Base-by-base conservation (phyloP, 2,888 invertebrate species). In the Disparrhopalites patrizii region DNA sequence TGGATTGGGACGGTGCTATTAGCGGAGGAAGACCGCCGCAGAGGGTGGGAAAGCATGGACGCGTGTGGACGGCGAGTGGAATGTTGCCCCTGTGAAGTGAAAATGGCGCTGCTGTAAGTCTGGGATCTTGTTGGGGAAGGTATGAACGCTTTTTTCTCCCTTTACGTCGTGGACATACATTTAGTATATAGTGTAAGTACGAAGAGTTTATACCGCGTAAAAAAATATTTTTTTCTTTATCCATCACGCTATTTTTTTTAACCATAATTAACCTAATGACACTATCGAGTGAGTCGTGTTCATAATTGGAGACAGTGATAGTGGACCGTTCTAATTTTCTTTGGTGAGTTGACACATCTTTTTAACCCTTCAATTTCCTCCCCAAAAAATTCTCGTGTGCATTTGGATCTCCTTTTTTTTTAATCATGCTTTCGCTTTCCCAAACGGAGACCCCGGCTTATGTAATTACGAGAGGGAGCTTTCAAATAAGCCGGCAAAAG, bases 401-500 rank as follows among this genome's bases (percentile, higher is more conserved):
- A 2, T 23, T 7, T 2, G 27, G n/a, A 51, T 36, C 8, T 10
- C n/a, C 51, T 25, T 13, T 25, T 25, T 51, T 15, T 27, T 28
- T 28, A 28, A 10, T 36, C 57, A 57, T 38, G 38, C 40, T 55
- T 20, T 33, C 55, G n/a, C n/a, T n/a, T n/a, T n/a, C n/a, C n/a
- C n/a, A n/a, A n/a, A 58, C 8, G 20, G 28, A 33, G 10, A 15
- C 15, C 64, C 64, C 64, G 64, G 64, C 57, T 64, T 64, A 64
- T 64, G 64, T 56, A 57, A 63, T 64, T 31, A 23, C 23, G 43
- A 50, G 61, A 55, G 64, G 64, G 64, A 64, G 18, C 20, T 55
- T 64, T 61, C 28, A 57, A 64, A 56, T 64, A 54, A 36, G 56
- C 64, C 64, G 64, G 64, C 43, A 40, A 40, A 60, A 52, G 28